Percentiles rank a stretch among this genome's conserved stretches.
Conservation (phyloP, 2,113 vertebrate species). For the Erpornis zantholeuca region DNA sequence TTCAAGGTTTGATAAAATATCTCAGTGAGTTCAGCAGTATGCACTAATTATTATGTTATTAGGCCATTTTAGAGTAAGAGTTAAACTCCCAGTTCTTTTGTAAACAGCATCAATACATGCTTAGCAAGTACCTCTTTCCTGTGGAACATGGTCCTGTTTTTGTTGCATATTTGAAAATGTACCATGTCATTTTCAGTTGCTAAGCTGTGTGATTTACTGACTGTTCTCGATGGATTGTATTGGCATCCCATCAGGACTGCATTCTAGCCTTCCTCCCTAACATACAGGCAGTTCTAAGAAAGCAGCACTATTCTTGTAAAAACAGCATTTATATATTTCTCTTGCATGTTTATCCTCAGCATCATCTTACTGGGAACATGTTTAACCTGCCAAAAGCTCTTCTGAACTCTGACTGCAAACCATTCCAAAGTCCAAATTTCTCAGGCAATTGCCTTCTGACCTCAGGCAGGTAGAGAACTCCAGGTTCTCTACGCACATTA, state of each 20-base stretch:
- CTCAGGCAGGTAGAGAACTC: not conserved
- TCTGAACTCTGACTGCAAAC: not conserved
- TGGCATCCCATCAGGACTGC: not conserved
- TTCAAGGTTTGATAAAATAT: not conserved
- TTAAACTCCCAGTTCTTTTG: not conserved
- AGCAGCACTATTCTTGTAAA: not conserved
- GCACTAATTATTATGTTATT: not conserved
- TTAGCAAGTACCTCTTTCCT: not conserved
- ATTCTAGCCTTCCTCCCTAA: not conserved
- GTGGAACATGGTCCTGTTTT: not conserved
- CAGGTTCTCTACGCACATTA: not conserved
- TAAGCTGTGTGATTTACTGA: not conserved
- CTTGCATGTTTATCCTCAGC: not conserved
- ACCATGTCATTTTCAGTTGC: not conserved
- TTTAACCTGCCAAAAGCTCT: not conserved
- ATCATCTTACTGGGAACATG: constrained; percentile 12
- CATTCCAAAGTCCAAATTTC: not conserved
- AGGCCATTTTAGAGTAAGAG: not conserved
- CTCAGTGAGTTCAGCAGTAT: not conserved
- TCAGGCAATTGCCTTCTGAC: not conserved
- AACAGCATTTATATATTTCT: not conserved
- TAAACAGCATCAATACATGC: not conserved
- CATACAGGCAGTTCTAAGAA: constrained; percentile 20
- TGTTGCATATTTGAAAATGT: not conserved
- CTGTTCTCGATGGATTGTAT: not conserved